Base-by-base conservation (phyloP, 2,888 invertebrate species). In the Corbicula japonica region DNA sequence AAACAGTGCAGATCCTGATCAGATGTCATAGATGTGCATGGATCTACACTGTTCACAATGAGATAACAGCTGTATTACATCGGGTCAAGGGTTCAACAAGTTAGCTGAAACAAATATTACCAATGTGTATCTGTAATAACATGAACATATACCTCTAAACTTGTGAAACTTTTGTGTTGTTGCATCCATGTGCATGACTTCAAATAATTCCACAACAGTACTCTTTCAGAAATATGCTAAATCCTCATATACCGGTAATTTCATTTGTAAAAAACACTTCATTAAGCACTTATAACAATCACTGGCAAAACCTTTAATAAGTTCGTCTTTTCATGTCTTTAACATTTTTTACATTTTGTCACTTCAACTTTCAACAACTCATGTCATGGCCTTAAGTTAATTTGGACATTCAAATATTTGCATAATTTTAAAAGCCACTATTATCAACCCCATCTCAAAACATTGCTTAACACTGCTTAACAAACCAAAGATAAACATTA, bases 111-210 rank as follows among this genome's bases (percentile, higher is more conserved):
- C 41, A 41, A 41, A 41, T 10, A 41, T 41, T 41, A 41, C 41
- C 41, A 10, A 10, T 41, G 12, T 12, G 41, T 10, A 41, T 41
- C 41, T 41, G 41, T 18, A n/a, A n/a, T n/a, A n/a, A n/a, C n/a
- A n/a, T n/a, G n/a, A 41, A 12, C 10, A 10, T 54, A 63, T 71
- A 83, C 83, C 74, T 77, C 74, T 70, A 68, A 79, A 77, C 60
- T 77, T 83, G 52, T 83, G 77, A 61, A 75, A 83, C 58, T 83
- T 83, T 23, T 48, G 60, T 28, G 79, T 80, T 10, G 83, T 83
- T 6, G 79, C 69, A 77, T 83, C 83, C 79, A 80, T 83, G 21
- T 12, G 12, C 28, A 5, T 10, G 6, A 21, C 2, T 58, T 32
- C 6, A 58, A 58, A 58, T 58, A 12, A 41, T 18, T 41, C n/a